A percentile compares a stretch with the other conserved stretches of the same genome.
phyloP scores from a whole-genome alignment of 2,888 invertebrate species.

The Leucoma salicis region DNA sequence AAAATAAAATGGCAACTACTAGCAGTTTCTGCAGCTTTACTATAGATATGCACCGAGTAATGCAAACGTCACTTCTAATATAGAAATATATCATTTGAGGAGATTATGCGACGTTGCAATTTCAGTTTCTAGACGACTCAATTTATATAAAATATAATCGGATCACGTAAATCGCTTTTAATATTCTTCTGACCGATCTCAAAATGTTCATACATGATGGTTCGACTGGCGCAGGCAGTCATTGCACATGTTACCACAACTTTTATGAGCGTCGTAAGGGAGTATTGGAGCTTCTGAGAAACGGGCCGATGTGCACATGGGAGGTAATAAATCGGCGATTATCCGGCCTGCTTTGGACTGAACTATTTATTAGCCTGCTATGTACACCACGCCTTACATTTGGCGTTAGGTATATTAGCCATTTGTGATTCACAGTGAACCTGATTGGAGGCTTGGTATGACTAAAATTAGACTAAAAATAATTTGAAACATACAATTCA shows the following conservation, averaged over 20 bases:
- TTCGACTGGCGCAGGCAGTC: constrained; percentile 43
- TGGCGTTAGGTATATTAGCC: neutral
- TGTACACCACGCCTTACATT: constrained; percentile 20
- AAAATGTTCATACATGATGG: constrained; percentile 21
- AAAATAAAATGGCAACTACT: too few species aligned
- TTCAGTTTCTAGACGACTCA: too few species aligned
- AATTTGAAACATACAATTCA: too few species aligned
- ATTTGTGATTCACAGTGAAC: neutral
- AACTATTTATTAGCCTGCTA: constrained; percentile 34
- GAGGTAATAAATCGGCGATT: constrained; percentile 67
- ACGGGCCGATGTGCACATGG: constrained; percentile 66
- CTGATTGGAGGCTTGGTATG: too few species aligned
- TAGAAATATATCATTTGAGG: too few species aligned
- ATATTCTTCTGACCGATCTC: constrained; percentile 14
- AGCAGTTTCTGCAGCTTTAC: too few species aligned
- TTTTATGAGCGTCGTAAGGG: constrained; percentile 74
- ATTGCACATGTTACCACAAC: constrained; percentile 77
- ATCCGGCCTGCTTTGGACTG: constrained; percentile 51
- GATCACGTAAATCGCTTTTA: constrained; percentile 9
- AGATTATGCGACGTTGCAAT: too few species aligned
- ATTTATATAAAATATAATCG: too few species aligned
- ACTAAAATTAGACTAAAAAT: too few species aligned
- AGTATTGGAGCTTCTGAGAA: constrained; percentile 69
- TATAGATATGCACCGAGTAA: too few species aligned
- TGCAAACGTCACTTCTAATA: too few species aligned